Conservation (phyloP, 2,888 invertebrate species). For the Andrena trimmerana region DNA sequence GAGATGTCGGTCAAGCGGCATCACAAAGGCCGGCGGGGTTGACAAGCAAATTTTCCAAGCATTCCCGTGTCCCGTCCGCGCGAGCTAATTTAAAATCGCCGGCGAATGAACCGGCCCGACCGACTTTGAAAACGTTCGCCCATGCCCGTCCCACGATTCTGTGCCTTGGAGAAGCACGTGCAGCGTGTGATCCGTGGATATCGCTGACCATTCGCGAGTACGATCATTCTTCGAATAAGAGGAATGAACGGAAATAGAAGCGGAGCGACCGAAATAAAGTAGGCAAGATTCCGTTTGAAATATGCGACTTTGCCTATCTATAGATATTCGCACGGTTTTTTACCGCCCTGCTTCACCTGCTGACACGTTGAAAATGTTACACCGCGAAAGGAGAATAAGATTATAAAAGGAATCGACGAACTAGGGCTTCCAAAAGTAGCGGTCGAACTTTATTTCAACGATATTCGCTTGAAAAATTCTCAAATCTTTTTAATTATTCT, state of each 20-base stretch:
- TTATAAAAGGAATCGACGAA: background rate
- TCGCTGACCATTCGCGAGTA: slow-evolving; percentile 2
- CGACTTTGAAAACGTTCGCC: slow-evolving; percentile 49
- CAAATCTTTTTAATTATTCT: too few relatives aligned
- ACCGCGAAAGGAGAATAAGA: background rate
- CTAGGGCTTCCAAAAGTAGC: too few relatives aligned
- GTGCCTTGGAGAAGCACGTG: slow-evolving; percentile 7
- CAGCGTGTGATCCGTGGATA: slow-evolving; percentile 2
- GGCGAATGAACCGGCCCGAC: slow-evolving; percentile 59
- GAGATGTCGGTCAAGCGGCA: background rate
- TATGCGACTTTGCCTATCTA: background rate
- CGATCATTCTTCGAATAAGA: slow-evolving; percentile 3
- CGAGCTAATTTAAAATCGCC: slow-evolving; percentile 69
- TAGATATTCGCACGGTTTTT: background rate
- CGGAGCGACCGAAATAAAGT: slow-evolving; percentile 18
- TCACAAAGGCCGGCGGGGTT: slow-evolving; percentile 31
- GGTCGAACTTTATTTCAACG: background rate
- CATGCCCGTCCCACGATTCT: slow-evolving; percentile 18
- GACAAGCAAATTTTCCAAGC: slow-evolving; percentile 54
- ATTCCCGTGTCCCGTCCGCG: slow-evolving; percentile 47
- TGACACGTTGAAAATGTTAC: background rate
- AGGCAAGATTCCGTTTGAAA: background rate
- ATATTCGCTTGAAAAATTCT: background rate
- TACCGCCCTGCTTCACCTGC: background rate
- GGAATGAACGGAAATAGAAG: slow-evolving; percentile 7